Evolutionary conservation across 1,140 invertebrate species (phyloP).

Genomic region (Ylistrum balloti): DNA sequence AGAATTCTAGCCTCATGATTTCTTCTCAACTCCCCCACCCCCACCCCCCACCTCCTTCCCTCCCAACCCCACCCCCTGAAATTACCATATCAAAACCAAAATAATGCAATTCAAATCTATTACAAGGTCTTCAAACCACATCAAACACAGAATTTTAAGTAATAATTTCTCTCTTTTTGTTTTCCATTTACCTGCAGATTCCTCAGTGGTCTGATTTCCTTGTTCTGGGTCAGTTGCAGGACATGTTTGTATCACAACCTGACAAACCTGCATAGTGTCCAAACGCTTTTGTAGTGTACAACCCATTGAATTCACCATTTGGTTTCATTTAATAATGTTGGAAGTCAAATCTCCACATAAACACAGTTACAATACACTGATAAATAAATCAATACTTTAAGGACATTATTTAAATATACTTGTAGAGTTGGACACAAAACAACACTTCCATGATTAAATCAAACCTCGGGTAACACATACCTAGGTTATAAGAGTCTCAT

Average conservation of each 20-base stretch:
- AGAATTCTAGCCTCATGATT: too few species aligned
- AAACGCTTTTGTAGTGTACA: slow-evolving; percentile 26
- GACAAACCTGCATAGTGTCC: background rate
- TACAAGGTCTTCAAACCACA: too few species aligned
- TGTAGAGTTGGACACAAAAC: slow-evolving; percentile 22
- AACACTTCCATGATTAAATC: slow-evolving; percentile 25
- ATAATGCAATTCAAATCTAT: too few species aligned
- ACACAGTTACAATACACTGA: background rate
- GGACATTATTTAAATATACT: too few species aligned
- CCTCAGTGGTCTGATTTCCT: background rate
- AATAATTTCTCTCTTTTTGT: too few species aligned
- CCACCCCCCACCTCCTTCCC: too few species aligned
- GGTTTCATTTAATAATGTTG: background rate
- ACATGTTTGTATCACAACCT: background rate
- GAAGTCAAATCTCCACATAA: background rate
- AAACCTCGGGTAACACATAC: background rate
- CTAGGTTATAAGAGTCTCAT: background rate
- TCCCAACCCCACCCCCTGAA: too few species aligned
- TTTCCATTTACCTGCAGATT: background rate
- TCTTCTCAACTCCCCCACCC: too few species aligned
- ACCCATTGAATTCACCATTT: slow-evolving; percentile 25
- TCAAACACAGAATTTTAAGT: too few species aligned
- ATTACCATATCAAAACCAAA: too few species aligned
- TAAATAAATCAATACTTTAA: slow-evolving; percentile 24
- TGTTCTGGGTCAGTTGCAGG: background rate